These are phyloP conservation scores for Epinephelus lanceolatus DNA, from an alignment of 2,113 vertebrate genomes.

Conservation along the genomic window DNA sequence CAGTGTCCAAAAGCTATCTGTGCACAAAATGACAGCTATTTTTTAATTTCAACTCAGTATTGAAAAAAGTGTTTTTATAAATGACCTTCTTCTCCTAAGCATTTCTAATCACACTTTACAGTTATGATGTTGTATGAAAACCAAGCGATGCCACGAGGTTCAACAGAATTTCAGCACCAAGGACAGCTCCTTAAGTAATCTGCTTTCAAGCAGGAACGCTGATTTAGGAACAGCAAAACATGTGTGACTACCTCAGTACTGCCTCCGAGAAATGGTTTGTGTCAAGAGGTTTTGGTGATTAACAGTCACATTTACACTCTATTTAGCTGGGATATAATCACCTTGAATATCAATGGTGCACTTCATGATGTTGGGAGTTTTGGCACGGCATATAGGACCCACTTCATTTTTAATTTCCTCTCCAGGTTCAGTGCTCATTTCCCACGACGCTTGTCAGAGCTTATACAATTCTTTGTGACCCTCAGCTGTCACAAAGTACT, in stretches of 20 bases:
- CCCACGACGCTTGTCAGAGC: conserved; percentile 46
- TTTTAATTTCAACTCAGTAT: neutral
- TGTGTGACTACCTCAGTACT: neutral
- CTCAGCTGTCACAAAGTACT: conserved; percentile 50
- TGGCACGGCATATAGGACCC: conserved; percentile 21
- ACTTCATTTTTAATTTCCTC: conserved; percentile 68
- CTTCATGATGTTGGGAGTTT: conserved; percentile 52
- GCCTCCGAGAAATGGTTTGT: conserved; percentile 16
- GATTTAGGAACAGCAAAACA: neutral
- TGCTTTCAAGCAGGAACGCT: neutral
- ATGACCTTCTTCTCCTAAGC: neutral
- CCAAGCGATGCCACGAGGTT: neutral
- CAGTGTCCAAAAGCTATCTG: neutral
- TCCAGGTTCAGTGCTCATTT: conserved; percentile 53
- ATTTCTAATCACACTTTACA: conserved; percentile 16
- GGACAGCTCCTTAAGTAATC: conserved; percentile 63
- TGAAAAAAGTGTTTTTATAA: neutral
- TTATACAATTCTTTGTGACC: conserved; percentile 48
- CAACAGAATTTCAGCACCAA: conserved; percentile 64
- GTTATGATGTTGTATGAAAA: neutral
- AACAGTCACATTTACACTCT: conserved; percentile 39
- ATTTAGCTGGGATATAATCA: conserved; percentile 42
- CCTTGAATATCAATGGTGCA: conserved; percentile 43
- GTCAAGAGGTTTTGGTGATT: conserved; percentile 36
- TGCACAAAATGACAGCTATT: neutral